Evolutionary conservation across 2,797 vertebrate genomes (phyloP), one percentile per base, ranked within the genome.

Genomic region (Propithecus perrieri): DNA sequence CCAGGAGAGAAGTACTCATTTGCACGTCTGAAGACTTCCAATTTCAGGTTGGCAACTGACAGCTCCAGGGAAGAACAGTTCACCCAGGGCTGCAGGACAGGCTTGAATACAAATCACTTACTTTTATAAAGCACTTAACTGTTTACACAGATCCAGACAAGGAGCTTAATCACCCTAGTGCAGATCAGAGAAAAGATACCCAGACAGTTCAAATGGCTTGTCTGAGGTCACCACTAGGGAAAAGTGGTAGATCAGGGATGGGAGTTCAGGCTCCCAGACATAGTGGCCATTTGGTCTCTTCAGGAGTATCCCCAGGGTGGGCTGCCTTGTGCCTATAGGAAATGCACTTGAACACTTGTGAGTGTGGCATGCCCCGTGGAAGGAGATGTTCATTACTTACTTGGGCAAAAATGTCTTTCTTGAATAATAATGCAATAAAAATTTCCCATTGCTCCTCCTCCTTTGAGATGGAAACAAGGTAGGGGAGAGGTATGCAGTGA

Each of bases 341-440:
- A 83, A 71, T 5, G 13, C 57, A 48, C 13, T 41, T 63, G 14
- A 91, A 48, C 18, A 7, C 0, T 59, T 80, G 35, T 46, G 46
- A 50, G 14, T 15, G 35, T 38, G 71, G 57, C 12, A 20, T 57
- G 28, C 22, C 91, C 28, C n/a, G 0, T 63, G 30, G n/a, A 43
- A 67, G 41, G 22, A 85, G 57, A 79, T 46, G 14, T 22, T 43
- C 3, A 10, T 94, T 61, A 43, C 18, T n/a, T 91, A 41, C 33
- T 41, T 63, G 38, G 38, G 33, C 17, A 86, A 28, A 61, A 7
- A 35, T 1, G 13, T 80, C 50, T 85, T 80, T 85, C 59, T 48
- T 91, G 13, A 71, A 94, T 43, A 94, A 94, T 7, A 94, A 67
- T 53, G 46, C 78, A 24, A n/a, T 92, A 28, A 35, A 78, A 89